These are phyloP conservation scores for Coracias cyanogaster DNA, from an alignment of 2,797 vertebrate genomes.

Conservation along the genomic window DNA sequence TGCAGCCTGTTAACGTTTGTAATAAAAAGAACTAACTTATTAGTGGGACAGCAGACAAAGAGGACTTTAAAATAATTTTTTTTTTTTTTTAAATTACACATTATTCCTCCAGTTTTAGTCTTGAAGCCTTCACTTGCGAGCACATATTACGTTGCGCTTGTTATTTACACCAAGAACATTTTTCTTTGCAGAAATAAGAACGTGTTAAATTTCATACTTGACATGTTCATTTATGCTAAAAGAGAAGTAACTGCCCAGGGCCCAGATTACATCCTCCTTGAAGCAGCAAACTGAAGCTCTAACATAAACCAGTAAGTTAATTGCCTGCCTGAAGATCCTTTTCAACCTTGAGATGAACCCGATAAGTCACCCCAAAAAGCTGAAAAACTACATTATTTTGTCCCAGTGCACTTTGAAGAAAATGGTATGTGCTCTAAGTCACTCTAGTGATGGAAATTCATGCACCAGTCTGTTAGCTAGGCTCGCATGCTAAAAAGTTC, in stretches of 20 bases:
- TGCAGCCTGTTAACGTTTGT: neutral
- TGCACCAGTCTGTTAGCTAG: neutral
- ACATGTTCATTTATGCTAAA: neutral
- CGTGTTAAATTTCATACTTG: neutral
- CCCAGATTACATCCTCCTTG: neutral
- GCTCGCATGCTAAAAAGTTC: neutral
- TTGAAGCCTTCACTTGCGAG: neutral
- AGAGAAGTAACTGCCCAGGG: neutral
- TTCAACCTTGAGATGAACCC: neutral
- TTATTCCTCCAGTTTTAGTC: neutral
- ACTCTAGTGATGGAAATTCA: neutral
- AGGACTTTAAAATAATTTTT: neutral
- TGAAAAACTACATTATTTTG: slow-evolving; percentile 18
- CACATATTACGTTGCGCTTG: neutral
- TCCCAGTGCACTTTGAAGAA: neutral
- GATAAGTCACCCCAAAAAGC: neutral
- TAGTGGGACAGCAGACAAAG: neutral
- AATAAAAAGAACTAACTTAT: neutral
- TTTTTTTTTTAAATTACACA: rapidly evolving
- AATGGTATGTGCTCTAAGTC: neutral
- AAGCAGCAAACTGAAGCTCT: neutral
- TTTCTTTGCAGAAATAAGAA: neutral
- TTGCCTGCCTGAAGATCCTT: neutral
- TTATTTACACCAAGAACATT: neutral
- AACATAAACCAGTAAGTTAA: neutral